These are phyloP conservation scores for Noctua comes DNA, from an alignment of 2,888 invertebrate species.

Conservation along the genomic window DNA sequence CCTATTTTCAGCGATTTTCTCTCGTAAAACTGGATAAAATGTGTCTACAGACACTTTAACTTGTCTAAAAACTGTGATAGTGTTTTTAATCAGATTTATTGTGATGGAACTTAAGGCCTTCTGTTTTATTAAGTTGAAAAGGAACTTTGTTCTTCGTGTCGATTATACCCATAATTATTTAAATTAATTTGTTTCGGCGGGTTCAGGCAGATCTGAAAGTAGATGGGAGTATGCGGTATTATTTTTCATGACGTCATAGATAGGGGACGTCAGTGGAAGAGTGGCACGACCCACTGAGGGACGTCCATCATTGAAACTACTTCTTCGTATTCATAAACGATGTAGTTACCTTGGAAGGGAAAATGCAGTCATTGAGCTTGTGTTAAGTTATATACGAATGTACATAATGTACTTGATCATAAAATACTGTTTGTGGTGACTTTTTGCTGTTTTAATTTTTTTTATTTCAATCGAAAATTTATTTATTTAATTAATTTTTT, in stretches of 20 bases:
- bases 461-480: no score
- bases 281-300: background rate
- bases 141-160: background rate
- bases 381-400: background rate
- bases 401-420: background rate
- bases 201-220: background rate
- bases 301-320: background rate
- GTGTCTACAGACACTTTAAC: slow-evolving; percentile 3
- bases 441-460: no score
- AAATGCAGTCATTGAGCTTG: background rate
- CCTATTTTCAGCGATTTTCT: background rate
- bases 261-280: background rate
- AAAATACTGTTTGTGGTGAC: background rate
- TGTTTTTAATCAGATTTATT: slow-evolving; percentile 4
- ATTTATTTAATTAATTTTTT: no score
- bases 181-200: background rate
- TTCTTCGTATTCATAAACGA: background rate
- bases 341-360: background rate
- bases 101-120: background rate
- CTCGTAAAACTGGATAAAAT: slow-evolving; percentile 1
- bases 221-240: background rate
- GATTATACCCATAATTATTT: background rate
- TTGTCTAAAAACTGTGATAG: background rate
- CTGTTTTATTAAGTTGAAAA: background rate
- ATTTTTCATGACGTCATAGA: background rate